Conservation (phyloP, 2,113 vertebrate species). For the Pica pica region DNA sequence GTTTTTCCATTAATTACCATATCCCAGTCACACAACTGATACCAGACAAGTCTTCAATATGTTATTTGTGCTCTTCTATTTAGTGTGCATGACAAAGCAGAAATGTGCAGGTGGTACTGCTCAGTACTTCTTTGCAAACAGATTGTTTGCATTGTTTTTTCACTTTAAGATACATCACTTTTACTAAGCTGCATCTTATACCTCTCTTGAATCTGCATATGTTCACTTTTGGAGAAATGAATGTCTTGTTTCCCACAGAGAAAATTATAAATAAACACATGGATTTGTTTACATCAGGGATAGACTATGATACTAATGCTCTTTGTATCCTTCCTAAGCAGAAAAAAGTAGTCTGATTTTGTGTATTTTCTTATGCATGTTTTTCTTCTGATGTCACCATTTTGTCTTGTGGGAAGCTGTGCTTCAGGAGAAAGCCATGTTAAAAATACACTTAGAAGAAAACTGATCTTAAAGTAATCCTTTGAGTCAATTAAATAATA, state of each 20-base stretch:
- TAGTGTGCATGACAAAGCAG: background rate
- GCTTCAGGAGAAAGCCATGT: background rate
- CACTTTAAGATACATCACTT: background rate
- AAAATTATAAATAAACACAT: background rate
- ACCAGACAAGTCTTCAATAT: background rate
- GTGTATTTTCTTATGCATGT: background rate
- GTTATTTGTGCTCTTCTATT: background rate
- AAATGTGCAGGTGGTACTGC: background rate
- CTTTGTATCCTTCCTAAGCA: background rate
- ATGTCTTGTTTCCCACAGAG: background rate
- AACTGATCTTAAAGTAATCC: constrained; percentile 48
- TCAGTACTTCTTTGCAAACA: background rate
- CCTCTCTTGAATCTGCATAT: background rate
- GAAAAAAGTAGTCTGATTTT: background rate
- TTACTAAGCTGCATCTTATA: background rate
- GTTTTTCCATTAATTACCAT: background rate
- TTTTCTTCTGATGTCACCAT: background rate
- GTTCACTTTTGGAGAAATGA: background rate
- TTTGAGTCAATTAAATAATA: constrained; percentile 57
- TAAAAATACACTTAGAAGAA: constrained; percentile 22
- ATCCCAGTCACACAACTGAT: background rate
- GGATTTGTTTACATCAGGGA: background rate
- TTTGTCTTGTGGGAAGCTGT: background rate
- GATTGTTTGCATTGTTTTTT: background rate
- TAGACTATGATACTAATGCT: background rate